Evolutionary conservation across 37 sponge, comb jelly and placozoan genomes (phyloP).

Genomic region (Ephydatia muelleri): DNA sequence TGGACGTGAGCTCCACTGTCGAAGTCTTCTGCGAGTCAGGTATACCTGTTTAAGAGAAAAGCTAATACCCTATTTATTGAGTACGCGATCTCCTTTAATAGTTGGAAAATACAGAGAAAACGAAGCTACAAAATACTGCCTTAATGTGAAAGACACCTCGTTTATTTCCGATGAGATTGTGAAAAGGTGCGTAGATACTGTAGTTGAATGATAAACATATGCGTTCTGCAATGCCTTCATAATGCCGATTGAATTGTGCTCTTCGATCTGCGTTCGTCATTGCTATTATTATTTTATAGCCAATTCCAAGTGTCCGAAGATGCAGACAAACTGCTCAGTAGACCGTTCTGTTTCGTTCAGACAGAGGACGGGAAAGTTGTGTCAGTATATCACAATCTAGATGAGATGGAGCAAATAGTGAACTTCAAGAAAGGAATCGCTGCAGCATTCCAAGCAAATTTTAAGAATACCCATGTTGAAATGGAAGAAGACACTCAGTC

Average conservation of each 20-base stretch:
- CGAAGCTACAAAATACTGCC: slow-evolving; percentile 32
- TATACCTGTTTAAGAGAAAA: not conserved
- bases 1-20: slow-evolving; percentile 12
- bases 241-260: too few species aligned
- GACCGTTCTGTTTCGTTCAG: slow-evolving; percentile 35
- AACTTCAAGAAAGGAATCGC: slow-evolving; percentile 63
- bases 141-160: slow-evolving; percentile 7
- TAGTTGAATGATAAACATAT: not conserved
- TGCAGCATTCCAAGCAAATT: slow-evolving; percentile 61
- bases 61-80: not conserved
- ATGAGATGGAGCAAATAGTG: slow-evolving; percentile 18
- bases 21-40: slow-evolving; percentile 25
- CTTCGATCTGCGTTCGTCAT: too few species aligned
- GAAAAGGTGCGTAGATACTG: not conserved
- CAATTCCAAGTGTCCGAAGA: too few species aligned
- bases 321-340: not conserved
- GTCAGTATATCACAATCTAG: slow-evolving; percentile 6
- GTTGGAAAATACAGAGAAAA: slow-evolving; percentile 16
- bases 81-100: not conserved
- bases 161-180: not conserved
- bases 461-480: slow-evolving; percentile 12
- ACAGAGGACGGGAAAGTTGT: slow-evolving; percentile 47
- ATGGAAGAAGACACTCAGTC: slow-evolving; percentile 35
- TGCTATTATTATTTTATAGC: not conserved
- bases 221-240: too few species aligned